phyloP scores from a whole-genome alignment of 1,140 invertebrate species.

The Drosophila setifemur region DNA sequence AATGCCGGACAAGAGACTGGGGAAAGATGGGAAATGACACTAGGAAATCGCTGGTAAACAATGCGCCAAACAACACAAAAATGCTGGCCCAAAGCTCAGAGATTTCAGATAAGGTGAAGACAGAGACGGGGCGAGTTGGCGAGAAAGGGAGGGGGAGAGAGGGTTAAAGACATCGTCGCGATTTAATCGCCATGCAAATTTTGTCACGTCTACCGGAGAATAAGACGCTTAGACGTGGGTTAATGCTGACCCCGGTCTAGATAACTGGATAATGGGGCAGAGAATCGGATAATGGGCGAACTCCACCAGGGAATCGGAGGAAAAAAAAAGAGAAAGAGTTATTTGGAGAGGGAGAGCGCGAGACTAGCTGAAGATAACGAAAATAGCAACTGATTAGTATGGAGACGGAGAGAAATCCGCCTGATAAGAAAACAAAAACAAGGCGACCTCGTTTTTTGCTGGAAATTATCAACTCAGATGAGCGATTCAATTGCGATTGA shows the following conservation, averaged over 20 bases:
- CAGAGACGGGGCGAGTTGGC: slow-evolving; percentile 11
- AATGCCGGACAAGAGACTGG: slow-evolving; percentile 26
- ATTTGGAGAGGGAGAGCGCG: background rate
- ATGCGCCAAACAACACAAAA: slow-evolving; percentile 46
- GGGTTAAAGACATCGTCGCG: slow-evolving; percentile 25
- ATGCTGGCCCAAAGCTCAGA: slow-evolving; percentile 30
- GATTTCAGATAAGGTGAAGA: slow-evolving; percentile 31
- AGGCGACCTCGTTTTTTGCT: slow-evolving; percentile 39
- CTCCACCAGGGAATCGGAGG: slow-evolving; percentile 4
- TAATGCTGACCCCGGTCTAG: slow-evolving; percentile 57
- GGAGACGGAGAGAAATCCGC: slow-evolving; percentile 1
- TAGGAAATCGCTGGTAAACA: slow-evolving; percentile 80
- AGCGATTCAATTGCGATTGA: slow-evolving; percentile 38
- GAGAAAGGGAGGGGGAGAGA: slow-evolving; percentile 3
- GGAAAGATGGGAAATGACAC: slow-evolving; percentile 67
- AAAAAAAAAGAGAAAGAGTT: background rate
- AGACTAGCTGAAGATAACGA: background rate
- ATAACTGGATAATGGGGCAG: slow-evolving; percentile 51
- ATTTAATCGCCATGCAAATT: slow-evolving; percentile 72
- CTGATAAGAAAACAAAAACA: slow-evolving; percentile 34
- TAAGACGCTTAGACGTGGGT: slow-evolving; percentile 74
- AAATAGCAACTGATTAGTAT: slow-evolving; percentile 3
- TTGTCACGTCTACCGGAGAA: slow-evolving; percentile 69
- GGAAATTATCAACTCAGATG: slow-evolving; percentile 48
- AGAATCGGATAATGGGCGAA: background rate